A percentile compares a stretch with the other conserved stretches of the same genome.
These are phyloP conservation scores for Cyprinodon tularosa DNA, from an alignment of 2,113 vertebrate species.

Conservation along the genomic window DNA sequence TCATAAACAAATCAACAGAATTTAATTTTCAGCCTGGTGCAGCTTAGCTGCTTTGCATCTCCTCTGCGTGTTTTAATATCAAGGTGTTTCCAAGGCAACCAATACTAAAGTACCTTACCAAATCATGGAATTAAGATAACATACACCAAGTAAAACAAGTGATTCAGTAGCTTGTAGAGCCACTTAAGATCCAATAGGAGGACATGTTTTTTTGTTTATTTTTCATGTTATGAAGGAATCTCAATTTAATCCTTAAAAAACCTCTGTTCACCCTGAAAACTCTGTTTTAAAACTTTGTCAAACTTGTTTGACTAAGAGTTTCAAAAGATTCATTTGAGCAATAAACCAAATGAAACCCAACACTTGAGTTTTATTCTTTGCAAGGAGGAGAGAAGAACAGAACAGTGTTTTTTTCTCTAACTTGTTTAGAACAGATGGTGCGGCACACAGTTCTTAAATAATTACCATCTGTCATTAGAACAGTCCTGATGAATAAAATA, in stretches of 20 bases:
- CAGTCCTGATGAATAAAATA: neutral
- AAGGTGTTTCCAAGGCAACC: neutral
- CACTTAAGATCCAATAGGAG: neutral
- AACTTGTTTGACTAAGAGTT: neutral
- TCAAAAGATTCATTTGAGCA: neutral
- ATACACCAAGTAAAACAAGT: too few relatives aligned
- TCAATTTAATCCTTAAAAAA: too few relatives aligned
- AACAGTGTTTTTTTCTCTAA: neutral
- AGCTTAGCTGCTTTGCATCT: neutral
- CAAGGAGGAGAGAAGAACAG: too few relatives aligned
- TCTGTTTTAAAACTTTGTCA: too few relatives aligned
- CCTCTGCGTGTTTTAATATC: neutral
- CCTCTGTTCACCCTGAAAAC: too few relatives aligned
- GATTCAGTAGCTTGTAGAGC: neutral
- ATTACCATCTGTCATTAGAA: too few relatives aligned
- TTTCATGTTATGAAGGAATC: neutral
- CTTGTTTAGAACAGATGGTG: too few relatives aligned
- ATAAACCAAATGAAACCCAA: neutral
- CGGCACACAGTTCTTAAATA: too few relatives aligned
- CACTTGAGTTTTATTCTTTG: neutral
- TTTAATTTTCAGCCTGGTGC: neutral
- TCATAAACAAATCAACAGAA: neutral
- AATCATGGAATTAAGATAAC: neutral
- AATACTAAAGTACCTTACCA: neutral
- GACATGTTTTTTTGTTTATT: neutral